Percentiles rank a stretch among this genome's conserved stretches.
phyloP scores from a whole-genome alignment of 2,888 invertebrate genomes.

The Cosmia trapezina region DNA sequence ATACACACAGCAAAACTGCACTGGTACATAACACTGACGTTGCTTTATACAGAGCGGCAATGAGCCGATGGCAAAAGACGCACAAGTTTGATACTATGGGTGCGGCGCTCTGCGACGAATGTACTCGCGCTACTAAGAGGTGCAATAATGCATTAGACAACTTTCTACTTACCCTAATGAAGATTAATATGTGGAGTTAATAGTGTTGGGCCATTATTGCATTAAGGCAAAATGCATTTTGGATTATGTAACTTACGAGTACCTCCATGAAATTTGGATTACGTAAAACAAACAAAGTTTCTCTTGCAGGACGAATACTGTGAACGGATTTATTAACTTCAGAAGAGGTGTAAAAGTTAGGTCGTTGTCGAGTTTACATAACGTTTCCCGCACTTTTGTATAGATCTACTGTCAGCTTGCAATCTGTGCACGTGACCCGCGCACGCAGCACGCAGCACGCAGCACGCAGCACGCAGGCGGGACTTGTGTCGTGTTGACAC shows the following conservation, averaged over 20 bases:
- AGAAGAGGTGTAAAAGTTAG: neutral
- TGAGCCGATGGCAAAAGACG: slow-evolving; percentile 1
- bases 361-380: no score
- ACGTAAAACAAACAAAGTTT: no score
- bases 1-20: no score
- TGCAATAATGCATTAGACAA: slow-evolving; percentile 27
- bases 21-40: no score
- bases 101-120: no score
- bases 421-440: neutral
- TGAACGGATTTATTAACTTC: neutral
- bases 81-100: neutral
- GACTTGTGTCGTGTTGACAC: slow-evolving; percentile 33
- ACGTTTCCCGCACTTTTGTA: neutral
- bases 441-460: slow-evolving; percentile 10
- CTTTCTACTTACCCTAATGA: slow-evolving; percentile 2
- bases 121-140: no score
- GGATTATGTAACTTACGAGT: neutral
- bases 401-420: neutral
- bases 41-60: neutral
- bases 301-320: neutral
- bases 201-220: neutral
- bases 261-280: neutral
- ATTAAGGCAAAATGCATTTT: slow-evolving; percentile 6
- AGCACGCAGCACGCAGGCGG: slow-evolving; percentile 5
- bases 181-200: slow-evolving; percentile 11